These are phyloP conservation scores for Germaria angustata DNA, from an alignment of 2,888 invertebrate genomes.

Conservation along the genomic window DNA sequence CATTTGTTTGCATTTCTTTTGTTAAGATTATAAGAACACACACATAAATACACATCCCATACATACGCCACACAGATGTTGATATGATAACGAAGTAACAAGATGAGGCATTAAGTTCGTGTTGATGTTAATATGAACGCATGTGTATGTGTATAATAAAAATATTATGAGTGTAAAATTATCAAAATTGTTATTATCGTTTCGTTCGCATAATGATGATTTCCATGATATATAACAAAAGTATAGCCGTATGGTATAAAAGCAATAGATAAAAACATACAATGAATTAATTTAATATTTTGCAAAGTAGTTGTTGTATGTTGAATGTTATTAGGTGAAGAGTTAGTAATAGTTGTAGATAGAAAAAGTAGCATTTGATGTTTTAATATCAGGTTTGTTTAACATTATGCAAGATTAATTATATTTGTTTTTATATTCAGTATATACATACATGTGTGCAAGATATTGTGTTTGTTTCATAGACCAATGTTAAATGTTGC, in stretches of 20 bases:
- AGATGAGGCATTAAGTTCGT: neutral
- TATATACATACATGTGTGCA: neutral
- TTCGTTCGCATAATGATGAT: neutral
- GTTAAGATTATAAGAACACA: neutral
- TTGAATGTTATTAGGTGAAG: conserved; percentile 19
- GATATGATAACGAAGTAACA: neutral
- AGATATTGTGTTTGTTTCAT: neutral
- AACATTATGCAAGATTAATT: neutral
- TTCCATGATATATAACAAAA: neutral
- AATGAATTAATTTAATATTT: neutral
- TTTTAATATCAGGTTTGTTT: neutral
- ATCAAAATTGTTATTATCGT: conserved; percentile 14
- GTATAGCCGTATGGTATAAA: neutral
- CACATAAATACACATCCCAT: neutral
- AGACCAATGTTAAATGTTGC: neutral
- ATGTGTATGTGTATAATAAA: neutral
- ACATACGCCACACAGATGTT: neutral
- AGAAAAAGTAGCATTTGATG: neutral
- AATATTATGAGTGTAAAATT: conserved; percentile 50
- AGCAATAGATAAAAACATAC: neutral
- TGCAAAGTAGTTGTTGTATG: neutral
- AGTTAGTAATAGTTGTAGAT: neutral
- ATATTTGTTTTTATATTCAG: neutral
- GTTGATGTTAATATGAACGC: neutral
- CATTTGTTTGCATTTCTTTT: conserved; percentile 79